These are phyloP conservation scores for Bathynomus jamesi DNA, from an alignment of 1,140 invertebrate species.

Conservation along the genomic window DNA sequence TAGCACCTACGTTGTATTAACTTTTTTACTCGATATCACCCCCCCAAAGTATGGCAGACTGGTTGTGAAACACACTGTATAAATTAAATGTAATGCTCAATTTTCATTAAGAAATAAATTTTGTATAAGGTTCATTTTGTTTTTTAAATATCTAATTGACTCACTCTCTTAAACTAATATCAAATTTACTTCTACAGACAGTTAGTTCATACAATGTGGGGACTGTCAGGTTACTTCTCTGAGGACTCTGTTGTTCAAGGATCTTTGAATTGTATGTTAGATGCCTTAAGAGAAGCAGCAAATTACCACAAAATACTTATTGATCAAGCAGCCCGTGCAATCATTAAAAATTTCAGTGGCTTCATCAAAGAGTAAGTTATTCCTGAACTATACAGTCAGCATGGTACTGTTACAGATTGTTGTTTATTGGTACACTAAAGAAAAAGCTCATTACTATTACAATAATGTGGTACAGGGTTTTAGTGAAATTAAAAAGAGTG, in stretches of 20 bases:
- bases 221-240: conserved; percentile 19
- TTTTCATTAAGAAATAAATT: not conserved
- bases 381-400: too few species aligned
- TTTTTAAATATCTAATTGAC: too few species aligned
- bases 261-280: conserved; percentile 22
- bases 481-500: too few species aligned
- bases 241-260: conserved; percentile 20
- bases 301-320: conserved; percentile 24
- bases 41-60: not conserved
- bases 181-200: conserved; percentile 23
- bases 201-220: conserved; percentile 27
- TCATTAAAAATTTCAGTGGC: conserved; percentile 22
- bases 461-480: too few species aligned
- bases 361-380: conserved; percentile 28
- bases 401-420: too few species aligned
- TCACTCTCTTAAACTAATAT: too few species aligned
- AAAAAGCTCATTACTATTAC: too few species aligned
- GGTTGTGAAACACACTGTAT: not conserved
- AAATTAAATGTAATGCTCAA: not conserved
- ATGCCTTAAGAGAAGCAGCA: conserved; percentile 23
- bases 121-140: too few species aligned
- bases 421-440: too few species aligned
- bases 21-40: not conserved
- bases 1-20: not conserved
- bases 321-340: conserved; percentile 26